phyloP scores from a whole-genome alignment of 1,140 invertebrate species.

The Scaptodrosophila lebanonensis region DNA sequence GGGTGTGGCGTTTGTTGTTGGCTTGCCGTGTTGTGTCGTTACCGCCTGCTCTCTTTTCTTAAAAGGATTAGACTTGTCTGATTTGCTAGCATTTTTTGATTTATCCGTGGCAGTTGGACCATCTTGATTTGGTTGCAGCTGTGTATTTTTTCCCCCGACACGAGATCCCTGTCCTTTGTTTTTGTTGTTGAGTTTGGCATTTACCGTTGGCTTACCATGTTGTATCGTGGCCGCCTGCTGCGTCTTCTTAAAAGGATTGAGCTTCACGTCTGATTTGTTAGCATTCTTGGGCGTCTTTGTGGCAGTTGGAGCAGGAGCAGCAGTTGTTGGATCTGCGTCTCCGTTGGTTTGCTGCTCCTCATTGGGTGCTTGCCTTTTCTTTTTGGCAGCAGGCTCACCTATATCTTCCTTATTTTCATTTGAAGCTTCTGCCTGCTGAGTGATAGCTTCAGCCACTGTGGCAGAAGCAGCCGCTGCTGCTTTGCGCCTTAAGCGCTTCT shows the following conservation, averaged over 20 bases:
- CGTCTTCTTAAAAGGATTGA: too few species aligned
- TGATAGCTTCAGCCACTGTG: background rate
- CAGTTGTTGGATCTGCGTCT: constrained; percentile 4
- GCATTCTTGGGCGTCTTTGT: too few species aligned
- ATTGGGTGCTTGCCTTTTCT: background rate
- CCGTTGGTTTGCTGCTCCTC: background rate
- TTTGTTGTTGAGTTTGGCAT: too few species aligned
- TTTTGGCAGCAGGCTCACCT: too few species aligned
- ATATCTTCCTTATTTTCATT: background rate
- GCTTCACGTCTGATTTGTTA: too few species aligned
- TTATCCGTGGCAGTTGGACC: too few species aligned
- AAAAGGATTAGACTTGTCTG: too few species aligned
- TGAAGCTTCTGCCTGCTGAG: background rate
- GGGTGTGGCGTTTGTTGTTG: too few species aligned
- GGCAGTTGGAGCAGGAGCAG: background rate
- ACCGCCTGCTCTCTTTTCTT: background rate
- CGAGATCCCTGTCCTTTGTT: too few species aligned
- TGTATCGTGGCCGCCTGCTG: too few species aligned
- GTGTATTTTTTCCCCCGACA: background rate
- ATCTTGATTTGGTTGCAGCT: background rate
- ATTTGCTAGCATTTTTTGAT: too few species aligned
- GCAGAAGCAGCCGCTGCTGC: constrained; percentile 36
- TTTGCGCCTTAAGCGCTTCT: constrained; percentile 55
- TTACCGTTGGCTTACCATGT: too few species aligned
- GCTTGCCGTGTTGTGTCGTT: constrained; percentile 1